Conservation (phyloP, 2,113 vertebrate species). For the pig (Sus scrofa) region DNA sequence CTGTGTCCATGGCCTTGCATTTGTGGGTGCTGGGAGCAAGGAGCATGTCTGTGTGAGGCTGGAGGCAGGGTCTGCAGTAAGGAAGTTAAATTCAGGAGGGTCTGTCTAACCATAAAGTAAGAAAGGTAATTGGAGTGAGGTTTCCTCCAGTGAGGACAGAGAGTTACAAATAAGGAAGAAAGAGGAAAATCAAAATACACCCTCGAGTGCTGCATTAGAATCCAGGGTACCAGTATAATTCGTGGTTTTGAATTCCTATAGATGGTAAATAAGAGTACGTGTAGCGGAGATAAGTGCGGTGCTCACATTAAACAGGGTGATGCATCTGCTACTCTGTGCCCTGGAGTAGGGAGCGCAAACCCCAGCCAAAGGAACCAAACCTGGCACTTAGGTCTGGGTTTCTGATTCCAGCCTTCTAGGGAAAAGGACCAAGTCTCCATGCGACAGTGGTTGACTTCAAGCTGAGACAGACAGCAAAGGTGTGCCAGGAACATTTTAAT, state of each 20-base stretch:
- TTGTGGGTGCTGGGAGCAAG: background rate
- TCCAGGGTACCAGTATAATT: background rate
- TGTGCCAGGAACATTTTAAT: background rate
- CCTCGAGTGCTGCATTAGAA: background rate
- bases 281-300: too few species aligned
- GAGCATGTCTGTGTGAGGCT: background rate
- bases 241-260: background rate
- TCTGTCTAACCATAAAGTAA: background rate
- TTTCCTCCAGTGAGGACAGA: background rate
- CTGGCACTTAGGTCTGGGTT: background rate
- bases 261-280: background rate
- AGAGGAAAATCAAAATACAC: background rate
- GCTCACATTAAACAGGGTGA: background rate
- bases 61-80: background rate
- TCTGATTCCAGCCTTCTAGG: background rate
- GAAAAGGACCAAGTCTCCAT: background rate
- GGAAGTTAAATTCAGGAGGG: background rate
- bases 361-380: background rate
- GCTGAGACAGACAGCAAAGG: background rate
- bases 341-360: background rate
- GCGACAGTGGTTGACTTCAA: background rate
- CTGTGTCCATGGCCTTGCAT: background rate
- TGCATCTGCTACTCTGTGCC: background rate
- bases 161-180: background rate
- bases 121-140: background rate